Evolutionary conservation across 2,113 vertebrate genomes (phyloP), one percentile per base, ranked within the genome.

Genomic region (Pachyramphus minor): DNA sequence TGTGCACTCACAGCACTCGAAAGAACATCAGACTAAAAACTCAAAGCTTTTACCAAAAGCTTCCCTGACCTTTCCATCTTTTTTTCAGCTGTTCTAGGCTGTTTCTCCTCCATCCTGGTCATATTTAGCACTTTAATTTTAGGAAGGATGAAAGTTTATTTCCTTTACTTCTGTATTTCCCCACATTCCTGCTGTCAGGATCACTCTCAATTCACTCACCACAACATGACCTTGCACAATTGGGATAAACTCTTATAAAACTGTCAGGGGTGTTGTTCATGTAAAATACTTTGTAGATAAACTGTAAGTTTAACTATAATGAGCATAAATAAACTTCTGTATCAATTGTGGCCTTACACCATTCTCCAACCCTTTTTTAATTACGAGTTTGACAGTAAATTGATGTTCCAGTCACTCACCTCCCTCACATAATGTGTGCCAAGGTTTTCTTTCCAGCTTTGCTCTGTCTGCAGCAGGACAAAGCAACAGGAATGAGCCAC

Each of bases 211-310:
- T 50, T 82, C 18, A 41, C 3, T 60, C n/a, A 37, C 19, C 41
- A 8, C 58, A 52, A 12, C 6, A 21, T 7, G 44, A 76, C 55
- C 14, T 69, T 28, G 37, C 4, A 6, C 12, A 47, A 9, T 6
- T 37, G 19, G 18, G 21, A 25, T 22, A 24, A 75, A 37, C 6
- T 31, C 39, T 58, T 14, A 5, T 52, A 39, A 66, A 91, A 10
- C 35, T 90, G 17, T 69, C 23, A 37, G 45, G 53, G 21, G 1
- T 87, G 18, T 78, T 53, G 41, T 56, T 92, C 49, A 49, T 78
- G 83, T 96, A 95, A 91, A 95, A 81, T 89, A 92, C 23, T 60
- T 78, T 39, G 33, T 63, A 94, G 24, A 74, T 67, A 73, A 69
- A 71, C 4, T 76, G 3, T 42, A 50, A 64, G 45, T 73, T 67